Evolutionary conservation across 2,113 vertebrate species (phyloP), one percentile per base, ranked within the genome.

Genomic region (Myodes glareolus): DNA sequence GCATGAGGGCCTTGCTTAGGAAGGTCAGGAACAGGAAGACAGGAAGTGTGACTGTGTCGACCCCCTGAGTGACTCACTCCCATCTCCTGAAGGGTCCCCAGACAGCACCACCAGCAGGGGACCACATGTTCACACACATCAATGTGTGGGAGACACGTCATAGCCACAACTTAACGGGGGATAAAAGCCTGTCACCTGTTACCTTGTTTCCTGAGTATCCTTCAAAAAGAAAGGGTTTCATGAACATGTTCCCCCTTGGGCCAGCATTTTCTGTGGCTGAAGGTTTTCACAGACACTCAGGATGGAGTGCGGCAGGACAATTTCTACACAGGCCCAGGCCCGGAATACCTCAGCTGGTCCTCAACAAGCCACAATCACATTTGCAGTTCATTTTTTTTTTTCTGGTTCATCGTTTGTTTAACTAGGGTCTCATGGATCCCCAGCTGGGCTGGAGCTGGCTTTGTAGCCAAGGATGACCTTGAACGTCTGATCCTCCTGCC

Each of bases 191-290:
- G 80, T 61, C 17, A 4, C 27, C 61, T 33, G n/a, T 19, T 11
- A 45, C 21, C 5, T 58, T 67, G 42, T 31, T 90, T 96, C 58
- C 85, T 2, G 2, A 42, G 76, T 87, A 87, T 90, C 91, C 86
- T 97, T 96, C 94, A 85, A 50, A 84, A 65, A 91, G 68, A 90
- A 91, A 29, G n/a, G 55, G 76, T 96, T 80, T 36, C 0, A 23
- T 14, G 42, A 90, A 80, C 29, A 19, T 31, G 36, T n/a, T 45
- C 80, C 78, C 13, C 31, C 73, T 91, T 19, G 0, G 58, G 4
- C 42, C 61, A 77, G n/a, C 2, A 1, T 88, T 65, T 91, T 65
- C 68, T 90, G 75, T 95, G 55, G 27, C 58, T 9, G 55, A 80
- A 73, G 63, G 29, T 47, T 31, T 12, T 13, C 55, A 19, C 25